Conservation (phyloP, 2,888 invertebrate genomes). For the Lasioglossum villosulum region DNA sequence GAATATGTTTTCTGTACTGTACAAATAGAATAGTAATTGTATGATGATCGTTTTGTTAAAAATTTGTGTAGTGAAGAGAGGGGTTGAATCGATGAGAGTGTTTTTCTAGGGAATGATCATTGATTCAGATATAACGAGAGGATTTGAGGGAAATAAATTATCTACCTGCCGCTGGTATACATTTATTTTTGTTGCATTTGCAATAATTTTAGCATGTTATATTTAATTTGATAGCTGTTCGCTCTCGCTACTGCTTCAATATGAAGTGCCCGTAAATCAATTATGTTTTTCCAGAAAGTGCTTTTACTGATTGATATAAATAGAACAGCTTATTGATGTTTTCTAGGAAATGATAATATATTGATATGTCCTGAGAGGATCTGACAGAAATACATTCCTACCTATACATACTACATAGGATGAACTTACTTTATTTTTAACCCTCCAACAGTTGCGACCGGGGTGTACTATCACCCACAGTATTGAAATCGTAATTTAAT, state of each 20-base stretch:
- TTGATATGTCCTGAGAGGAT: no score
- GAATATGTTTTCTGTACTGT: neutral
- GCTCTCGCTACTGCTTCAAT: neutral
- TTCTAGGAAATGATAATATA: no score
- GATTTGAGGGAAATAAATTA: neutral
- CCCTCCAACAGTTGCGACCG: neutral
- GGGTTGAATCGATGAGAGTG: neutral
- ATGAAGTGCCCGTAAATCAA: neutral
- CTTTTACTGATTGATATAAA: neutral
- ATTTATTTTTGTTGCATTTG: neutral
- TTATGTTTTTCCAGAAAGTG: neutral
- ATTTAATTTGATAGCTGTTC: neutral
- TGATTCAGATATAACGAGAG: neutral
- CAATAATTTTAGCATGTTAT: neutral
- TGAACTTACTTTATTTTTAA: neutral
- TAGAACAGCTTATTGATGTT: neutral
- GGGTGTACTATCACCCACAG: neutral
- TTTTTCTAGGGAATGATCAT: neutral
- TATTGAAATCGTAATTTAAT: neutral
- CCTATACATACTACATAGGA: no score
- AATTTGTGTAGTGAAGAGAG: neutral
- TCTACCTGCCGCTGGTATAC: neutral
- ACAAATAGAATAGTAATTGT: neutral
- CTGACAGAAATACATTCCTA: no score
- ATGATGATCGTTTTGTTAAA: neutral